phyloP scores from a whole-genome alignment of 2,113 vertebrate species.

The Athene noctua region DNA sequence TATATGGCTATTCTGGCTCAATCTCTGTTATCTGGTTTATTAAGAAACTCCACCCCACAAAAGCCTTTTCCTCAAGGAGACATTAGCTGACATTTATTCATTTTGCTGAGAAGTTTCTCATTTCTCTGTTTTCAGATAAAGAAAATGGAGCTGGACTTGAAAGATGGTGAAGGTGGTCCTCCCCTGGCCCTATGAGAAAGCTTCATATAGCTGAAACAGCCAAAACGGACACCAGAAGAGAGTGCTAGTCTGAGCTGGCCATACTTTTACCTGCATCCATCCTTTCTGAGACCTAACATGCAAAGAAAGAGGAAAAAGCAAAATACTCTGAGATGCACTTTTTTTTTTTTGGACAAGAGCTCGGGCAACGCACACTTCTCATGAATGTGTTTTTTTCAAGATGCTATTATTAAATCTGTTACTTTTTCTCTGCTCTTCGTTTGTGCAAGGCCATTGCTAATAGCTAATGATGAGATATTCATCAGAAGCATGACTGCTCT shows the following conservation, averaged over 20 bases:
- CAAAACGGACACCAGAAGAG: neutral
- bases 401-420: neutral
- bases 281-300: neutral
- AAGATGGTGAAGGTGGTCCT: neutral
- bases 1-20: neutral
- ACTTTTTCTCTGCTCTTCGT: neutral
- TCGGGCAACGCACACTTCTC: neutral
- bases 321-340: neutral
- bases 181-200: neutral
- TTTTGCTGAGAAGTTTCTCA: neutral
- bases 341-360: neutral
- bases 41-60: neutral
- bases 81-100: neutral
- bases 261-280: neutral
- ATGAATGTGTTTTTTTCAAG: neutral
- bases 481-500: conserved; percentile 55
- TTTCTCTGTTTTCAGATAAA: neutral
- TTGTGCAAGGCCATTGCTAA: conserved; percentile 11
- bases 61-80: neutral
- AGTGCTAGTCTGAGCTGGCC: neutral
- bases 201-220: neutral
- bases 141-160: neutral
- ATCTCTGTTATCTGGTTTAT: neutral
- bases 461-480: conserved; percentile 46
- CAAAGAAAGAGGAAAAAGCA: neutral